phyloP scores from a whole-genome alignment of 2,888 invertebrate genomes.

The Andrena hattorfiana region DNA sequence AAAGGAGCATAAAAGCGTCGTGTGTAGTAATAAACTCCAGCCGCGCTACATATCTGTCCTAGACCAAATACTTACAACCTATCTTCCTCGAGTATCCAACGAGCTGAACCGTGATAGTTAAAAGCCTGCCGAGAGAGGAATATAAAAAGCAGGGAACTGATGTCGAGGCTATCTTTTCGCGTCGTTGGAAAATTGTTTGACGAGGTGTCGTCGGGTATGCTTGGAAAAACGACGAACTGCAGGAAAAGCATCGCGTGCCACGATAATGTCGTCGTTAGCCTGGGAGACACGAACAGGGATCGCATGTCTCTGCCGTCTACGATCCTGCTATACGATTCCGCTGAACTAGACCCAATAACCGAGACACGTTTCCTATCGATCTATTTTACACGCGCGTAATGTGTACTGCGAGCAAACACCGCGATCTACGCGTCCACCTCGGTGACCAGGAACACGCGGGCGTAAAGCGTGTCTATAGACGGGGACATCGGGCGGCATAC shows the following conservation, averaged over 20 bases:
- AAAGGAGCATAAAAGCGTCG: no score
- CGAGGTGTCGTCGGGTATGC: background rate
- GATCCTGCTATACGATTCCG: conserved; percentile 56
- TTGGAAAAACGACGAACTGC: background rate
- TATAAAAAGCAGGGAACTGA: background rate
- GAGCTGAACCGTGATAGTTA: no score
- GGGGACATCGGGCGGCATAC: background rate
- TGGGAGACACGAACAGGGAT: conserved; percentile 35
- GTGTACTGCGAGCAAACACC: conserved; percentile 60
- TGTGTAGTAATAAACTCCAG: no score
- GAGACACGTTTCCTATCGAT: conserved; percentile 70
- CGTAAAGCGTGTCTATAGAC: conserved; percentile 15
- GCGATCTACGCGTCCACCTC: conserved; percentile 14
- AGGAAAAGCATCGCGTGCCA: conserved; percentile 35
- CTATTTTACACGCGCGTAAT: conserved; percentile 64
- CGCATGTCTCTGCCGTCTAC: conserved; percentile 40
- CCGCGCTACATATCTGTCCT: no score
- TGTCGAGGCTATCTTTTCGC: conserved; percentile 1
- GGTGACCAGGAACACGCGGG: conserved; percentile 7
- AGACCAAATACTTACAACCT: no score
- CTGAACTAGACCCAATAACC: conserved; percentile 77
- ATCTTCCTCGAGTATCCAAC: no score
- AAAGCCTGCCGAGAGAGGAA: background rate
- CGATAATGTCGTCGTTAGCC: conserved; percentile 49
- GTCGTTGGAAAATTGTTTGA: background rate